A percentile compares a stretch with the other conserved stretches of the same genome.
Evolutionary conservation across 2,888 invertebrate genomes (phyloP).

Genomic region (Melipona bicolor): DNA sequence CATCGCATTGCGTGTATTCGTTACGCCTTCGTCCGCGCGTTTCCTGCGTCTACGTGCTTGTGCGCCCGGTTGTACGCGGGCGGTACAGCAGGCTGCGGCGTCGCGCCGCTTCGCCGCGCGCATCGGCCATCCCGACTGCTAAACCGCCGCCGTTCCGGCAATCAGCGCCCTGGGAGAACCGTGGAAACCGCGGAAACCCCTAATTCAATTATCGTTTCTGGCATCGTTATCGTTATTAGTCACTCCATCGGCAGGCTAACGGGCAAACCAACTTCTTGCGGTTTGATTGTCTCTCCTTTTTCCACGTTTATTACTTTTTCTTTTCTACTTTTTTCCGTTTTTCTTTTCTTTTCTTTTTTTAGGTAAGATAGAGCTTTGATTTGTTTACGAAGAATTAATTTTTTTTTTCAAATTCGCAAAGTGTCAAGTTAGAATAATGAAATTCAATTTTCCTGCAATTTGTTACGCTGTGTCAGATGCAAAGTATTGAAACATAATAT

Average conservation of each 20-base stretch:
- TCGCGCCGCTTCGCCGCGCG: constrained; percentile 34
- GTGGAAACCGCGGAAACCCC: constrained; percentile 78
- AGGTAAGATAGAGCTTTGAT: too few species aligned
- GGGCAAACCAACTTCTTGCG: constrained; percentile 11
- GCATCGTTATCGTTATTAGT: constrained; percentile 80
- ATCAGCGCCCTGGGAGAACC: constrained; percentile 77
- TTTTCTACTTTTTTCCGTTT: too few species aligned
- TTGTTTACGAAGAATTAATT: too few species aligned
- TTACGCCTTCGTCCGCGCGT: constrained; percentile 78
- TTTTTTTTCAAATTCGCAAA: too few species aligned
- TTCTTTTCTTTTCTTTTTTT: neutral
- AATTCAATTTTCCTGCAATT: too few species aligned
- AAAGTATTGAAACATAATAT: too few species aligned
- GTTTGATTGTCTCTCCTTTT: neutral
- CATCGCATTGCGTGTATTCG: constrained; percentile 83
- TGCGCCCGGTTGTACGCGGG: constrained; percentile 18
- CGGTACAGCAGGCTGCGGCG: constrained; percentile 10
- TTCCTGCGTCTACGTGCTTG: constrained; percentile 17
- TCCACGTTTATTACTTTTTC: neutral
- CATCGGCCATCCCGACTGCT: constrained; percentile 59
- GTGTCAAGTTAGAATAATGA: too few species aligned
- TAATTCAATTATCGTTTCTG: constrained; percentile 79
- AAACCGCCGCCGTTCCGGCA: constrained; percentile 74
- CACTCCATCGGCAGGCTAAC: constrained; percentile 74
- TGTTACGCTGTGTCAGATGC: too few species aligned